Evolutionary conservation across 2,888 invertebrate genomes (phyloP).

Genomic region (Caenorhabditis doughertyi): DNA sequence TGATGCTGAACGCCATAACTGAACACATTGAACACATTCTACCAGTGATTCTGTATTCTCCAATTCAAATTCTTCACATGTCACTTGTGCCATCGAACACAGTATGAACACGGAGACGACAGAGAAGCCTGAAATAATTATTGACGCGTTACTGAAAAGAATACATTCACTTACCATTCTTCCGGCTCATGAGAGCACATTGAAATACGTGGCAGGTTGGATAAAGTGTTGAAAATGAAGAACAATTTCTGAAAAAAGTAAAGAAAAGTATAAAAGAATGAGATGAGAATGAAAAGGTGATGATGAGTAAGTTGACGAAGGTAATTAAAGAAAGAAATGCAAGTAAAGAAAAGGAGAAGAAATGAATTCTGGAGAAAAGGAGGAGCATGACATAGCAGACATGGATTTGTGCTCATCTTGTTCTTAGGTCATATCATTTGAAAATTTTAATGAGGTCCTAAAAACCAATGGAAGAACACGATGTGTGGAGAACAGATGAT

Average conservation of each 20-base stretch:
- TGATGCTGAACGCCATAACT: slow-evolving; percentile 71
- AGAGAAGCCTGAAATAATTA: slow-evolving; percentile 37
- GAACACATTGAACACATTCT: slow-evolving; percentile 76
- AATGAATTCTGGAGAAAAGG: slow-evolving; percentile 13
- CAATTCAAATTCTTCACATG: slow-evolving; percentile 60
- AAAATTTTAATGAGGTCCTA: slow-evolving; percentile 49
- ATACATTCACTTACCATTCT: slow-evolving; percentile 47
- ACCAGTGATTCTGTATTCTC: slow-evolving; percentile 56
- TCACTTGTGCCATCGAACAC: slow-evolving; percentile 33
- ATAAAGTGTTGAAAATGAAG: slow-evolving; percentile 11
- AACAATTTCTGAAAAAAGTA: slow-evolving; percentile 22
- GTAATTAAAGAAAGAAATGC: slow-evolving; percentile 37
- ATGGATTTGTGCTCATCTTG: slow-evolving; percentile 28
- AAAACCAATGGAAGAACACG: slow-evolving; percentile 18
- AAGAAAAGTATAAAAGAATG: slow-evolving; percentile 27
- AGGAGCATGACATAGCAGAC: slow-evolving; percentile 41
- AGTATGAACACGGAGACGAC: slow-evolving; percentile 47
- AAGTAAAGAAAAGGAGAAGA: neutral
- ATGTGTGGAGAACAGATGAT: neutral
- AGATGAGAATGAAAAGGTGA: slow-evolving; percentile 6
- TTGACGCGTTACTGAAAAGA: neutral
- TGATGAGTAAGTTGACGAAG: slow-evolving; percentile 46
- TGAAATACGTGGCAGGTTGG: slow-evolving; percentile 37
- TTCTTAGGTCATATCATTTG: slow-evolving; percentile 6
- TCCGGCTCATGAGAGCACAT: slow-evolving; percentile 65